phyloP scores from a whole-genome alignment of 1,140 invertebrate genomes.

The Fopius arisanus region DNA sequence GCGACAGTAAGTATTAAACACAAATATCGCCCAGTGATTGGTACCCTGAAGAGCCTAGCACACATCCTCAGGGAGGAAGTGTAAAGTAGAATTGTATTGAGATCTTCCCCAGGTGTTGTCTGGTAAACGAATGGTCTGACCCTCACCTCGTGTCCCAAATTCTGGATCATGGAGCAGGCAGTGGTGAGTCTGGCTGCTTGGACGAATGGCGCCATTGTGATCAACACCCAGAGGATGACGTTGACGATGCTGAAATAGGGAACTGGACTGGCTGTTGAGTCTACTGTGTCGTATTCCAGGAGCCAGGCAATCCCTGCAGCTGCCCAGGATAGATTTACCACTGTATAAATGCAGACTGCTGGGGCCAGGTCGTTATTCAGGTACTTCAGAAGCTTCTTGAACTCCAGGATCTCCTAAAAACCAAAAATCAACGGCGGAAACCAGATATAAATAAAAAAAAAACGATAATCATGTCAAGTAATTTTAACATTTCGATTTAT shows the following conservation, averaged over 20 bases:
- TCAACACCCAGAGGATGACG: conserved; percentile 73
- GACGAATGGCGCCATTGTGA: conserved; percentile 74
- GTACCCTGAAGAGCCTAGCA: conserved; percentile 75
- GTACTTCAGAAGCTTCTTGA: conserved; percentile 77
- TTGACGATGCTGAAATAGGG: conserved; percentile 71
- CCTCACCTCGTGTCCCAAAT: conserved; percentile 78
- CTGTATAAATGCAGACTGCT: conserved; percentile 76
- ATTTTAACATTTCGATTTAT: no score
- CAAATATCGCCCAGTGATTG: conserved; percentile 74
- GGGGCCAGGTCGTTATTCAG: conserved; percentile 78
- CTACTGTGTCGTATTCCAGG: conserved; percentile 68
- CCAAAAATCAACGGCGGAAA: no score
- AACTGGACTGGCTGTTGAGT: conserved; percentile 66
- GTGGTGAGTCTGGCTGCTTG: conserved; percentile 81
- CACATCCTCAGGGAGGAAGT: conserved; percentile 77
- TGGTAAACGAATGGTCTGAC: conserved; percentile 82
- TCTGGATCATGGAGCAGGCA: conserved; percentile 74
- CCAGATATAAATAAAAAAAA: no score
- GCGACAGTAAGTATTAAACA: conserved; percentile 70
- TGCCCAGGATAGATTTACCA: conserved; percentile 78
- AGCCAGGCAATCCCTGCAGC: conserved; percentile 74
- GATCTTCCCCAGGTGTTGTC: conserved; percentile 74
- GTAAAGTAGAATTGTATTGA: conserved; percentile 80
- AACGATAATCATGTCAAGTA: no score
- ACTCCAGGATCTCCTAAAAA: conserved; percentile 75